A percentile compares a stretch with the other conserved stretches of the same genome.
phyloP scores from a whole-genome alignment of 2,113 vertebrate species.

The Amblyornis subalaris region DNA sequence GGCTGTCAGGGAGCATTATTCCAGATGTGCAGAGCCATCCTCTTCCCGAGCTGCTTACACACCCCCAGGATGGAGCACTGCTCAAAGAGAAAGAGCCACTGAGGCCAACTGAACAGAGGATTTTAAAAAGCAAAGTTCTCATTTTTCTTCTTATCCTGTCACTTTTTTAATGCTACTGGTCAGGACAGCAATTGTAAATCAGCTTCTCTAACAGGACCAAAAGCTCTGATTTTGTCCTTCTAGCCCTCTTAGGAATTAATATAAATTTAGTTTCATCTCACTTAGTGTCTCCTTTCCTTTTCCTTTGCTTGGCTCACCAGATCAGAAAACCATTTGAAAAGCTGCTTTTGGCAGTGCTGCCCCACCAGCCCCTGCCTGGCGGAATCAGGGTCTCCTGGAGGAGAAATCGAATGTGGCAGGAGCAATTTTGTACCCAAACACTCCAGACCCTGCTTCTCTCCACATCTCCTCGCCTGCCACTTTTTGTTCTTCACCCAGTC shows the following conservation, averaged over 20 bases:
- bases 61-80: neutral
- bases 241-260: neutral
- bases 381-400: neutral
- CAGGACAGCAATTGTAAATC: neutral
- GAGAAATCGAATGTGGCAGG: neutral
- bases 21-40: constrained; percentile 17
- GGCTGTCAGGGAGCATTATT: neutral
- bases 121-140: neutral
- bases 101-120: neutral
- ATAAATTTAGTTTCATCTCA: neutral
- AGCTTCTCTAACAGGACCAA: neutral
- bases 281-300: neutral
- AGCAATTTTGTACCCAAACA: neutral
- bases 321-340: neutral
- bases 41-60: neutral
- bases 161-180: neutral
- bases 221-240: neutral
- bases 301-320: neutral
- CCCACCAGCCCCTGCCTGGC: neutral
- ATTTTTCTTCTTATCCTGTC: neutral
- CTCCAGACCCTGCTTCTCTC: neutral
- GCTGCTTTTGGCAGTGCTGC: neutral
- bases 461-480: neutral
- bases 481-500: neutral
- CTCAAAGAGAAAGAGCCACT: neutral